Evolutionary conservation across 2,888 invertebrate species (phyloP).

Genomic region (Cryptocephalus moraei): DNA sequence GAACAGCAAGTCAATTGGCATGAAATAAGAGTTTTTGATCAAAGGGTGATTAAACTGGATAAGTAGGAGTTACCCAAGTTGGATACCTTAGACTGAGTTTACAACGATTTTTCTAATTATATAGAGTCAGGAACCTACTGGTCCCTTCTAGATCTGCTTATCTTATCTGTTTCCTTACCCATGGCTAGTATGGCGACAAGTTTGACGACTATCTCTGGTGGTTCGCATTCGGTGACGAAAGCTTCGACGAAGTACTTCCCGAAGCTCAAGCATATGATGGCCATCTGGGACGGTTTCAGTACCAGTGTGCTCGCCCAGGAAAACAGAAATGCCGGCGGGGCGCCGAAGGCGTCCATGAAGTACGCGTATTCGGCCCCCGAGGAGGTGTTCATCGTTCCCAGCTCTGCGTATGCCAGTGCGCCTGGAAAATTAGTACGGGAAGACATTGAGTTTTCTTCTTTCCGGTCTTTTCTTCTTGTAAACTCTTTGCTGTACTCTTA

Average conservation of each 20-base stretch:
- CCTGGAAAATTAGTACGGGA: conserved; percentile 50
- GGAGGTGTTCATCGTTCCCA: conserved; percentile 92
- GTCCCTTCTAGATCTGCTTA: no score
- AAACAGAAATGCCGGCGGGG: conserved; percentile 83
- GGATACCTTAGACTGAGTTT: no score
- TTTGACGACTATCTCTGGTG: conserved; percentile 73
- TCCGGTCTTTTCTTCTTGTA: no score
- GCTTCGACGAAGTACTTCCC: conserved; percentile 90
- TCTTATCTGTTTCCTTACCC: conserved; percentile 46
- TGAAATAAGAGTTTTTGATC: no score
- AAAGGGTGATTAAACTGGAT: no score
- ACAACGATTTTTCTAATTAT: no score
- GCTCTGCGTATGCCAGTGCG: conserved; percentile 86
- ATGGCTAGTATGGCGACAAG: conserved; percentile 81
- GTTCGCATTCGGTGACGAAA: conserved; percentile 77
- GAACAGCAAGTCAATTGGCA: no score
- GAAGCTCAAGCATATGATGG: conserved; percentile 87
- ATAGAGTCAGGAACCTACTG: no score
- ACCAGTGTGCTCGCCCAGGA: conserved; percentile 91
- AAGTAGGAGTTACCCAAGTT: no score
- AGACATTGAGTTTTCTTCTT: no score
- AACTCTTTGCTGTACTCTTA: no score
- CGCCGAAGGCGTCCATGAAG: conserved; percentile 91
- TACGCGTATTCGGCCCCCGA: conserved; percentile 94
- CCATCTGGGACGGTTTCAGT: conserved; percentile 88